Base-by-base conservation (phyloP, 2,888 invertebrate species). In the Melieria crassipennis region DNA sequence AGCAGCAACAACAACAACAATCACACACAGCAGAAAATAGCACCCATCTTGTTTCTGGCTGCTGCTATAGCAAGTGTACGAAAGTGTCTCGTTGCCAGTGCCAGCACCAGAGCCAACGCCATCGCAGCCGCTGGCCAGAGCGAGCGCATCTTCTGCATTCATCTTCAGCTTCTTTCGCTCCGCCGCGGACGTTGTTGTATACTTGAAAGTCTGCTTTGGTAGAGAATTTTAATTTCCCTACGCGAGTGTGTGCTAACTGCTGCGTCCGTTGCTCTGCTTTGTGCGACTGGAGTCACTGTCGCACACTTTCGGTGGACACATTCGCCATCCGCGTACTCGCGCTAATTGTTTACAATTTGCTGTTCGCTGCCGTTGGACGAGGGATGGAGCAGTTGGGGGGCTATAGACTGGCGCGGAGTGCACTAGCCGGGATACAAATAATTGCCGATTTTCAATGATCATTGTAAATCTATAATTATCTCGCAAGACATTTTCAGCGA, bases 171-270 rank as follows among this genome's bases (percentile, higher is more conserved):
- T 30, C 30, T 30, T 30, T 30, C 30, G 30, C 30, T 30, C 30
- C 30, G 3, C 3, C 30, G 3, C 30, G 30, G 52, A 65, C 46
- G 42, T 75, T 80, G 76, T 79, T 78, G 81, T 81, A 81, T 77
- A 81, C 81, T 81, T 81, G 81, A 82, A 80, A 79, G 78, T 79
- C 81, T 75, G 81, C 81, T 82, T 81, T 78, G 80, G 76, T 81
- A 77, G 74, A 77, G 75, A 73, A 80, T 79, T 75, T 72, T 64
- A 66, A 73, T 75, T 50, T 56, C 69, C 52, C 57, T 56, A 65
- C 58, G 65, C 11, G 13, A 5, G 48, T 58, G 57, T 13, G 57
- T 57, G 60, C 60, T 60, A 67, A 67, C 30, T 30, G 43, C 9
- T 30, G 46, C n/a, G 9, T 60, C 16, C 30, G 30, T 30, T 30